phyloP scores from a whole-genome alignment of 2,888 invertebrate species.

The Flabesymbios commensalis region DNA sequence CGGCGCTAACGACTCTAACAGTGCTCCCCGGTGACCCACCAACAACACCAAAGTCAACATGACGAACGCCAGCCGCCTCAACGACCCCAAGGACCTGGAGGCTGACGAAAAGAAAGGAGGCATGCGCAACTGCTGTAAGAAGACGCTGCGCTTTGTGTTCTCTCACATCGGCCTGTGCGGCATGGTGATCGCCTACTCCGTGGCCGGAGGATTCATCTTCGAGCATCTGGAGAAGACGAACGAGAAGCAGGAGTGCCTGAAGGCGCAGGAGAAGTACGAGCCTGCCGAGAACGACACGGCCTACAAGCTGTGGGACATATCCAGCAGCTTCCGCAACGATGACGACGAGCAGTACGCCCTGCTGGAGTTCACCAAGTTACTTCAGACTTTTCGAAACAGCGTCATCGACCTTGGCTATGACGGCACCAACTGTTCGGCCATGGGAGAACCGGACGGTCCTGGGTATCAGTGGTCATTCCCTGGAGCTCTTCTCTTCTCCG shows the following conservation, averaged over 20 bases:
- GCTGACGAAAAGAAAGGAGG: too few species aligned
- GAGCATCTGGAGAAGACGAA: conserved; percentile 59
- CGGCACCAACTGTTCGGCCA: conserved; percentile 50
- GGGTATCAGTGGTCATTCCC: conserved; percentile 56
- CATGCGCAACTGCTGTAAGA: conserved; percentile 51
- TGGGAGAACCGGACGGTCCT: conserved; percentile 48
- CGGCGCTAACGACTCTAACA: too few species aligned
- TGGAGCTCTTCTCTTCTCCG: conserved; percentile 58
- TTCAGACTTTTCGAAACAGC: conserved; percentile 48
- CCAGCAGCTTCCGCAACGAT: conserved; percentile 17
- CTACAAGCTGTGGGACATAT: conserved; percentile 20
- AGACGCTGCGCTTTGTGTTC: conserved; percentile 55
- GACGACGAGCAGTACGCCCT: conserved; percentile 8
- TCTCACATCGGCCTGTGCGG: conserved; percentile 58
- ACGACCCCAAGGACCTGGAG: too few species aligned
- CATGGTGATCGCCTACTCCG: conserved; percentile 42
- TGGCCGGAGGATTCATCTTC: conserved; percentile 60
- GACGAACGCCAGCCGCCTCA: too few species aligned
- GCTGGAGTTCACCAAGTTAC: conserved; percentile 11
- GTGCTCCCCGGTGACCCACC: too few species aligned
- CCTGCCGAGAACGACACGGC: conserved; percentile 43
- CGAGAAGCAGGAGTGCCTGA: conserved; percentile 54
- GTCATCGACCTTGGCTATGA: conserved; percentile 54
- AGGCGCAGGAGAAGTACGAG: conserved; percentile 48
- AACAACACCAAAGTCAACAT: too few species aligned